Conservation (phyloP, 2,113 vertebrate genomes). For the Lipotes vexillifer region DNA sequence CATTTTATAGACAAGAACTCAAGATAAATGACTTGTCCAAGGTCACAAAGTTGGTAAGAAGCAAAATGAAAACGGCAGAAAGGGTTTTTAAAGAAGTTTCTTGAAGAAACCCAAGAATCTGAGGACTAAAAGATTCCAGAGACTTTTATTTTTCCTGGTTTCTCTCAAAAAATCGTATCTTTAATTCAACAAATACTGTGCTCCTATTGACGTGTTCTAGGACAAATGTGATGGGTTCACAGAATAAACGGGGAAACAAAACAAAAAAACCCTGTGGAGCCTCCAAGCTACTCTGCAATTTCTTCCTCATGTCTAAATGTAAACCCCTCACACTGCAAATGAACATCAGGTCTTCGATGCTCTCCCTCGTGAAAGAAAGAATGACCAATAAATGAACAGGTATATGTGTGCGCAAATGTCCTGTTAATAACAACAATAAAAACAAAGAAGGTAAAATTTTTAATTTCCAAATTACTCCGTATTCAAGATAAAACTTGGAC, state of each 20-base stretch:
- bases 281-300: neutral
- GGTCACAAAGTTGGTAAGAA: neutral
- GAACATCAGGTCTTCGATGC: neutral
- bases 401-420: neutral
- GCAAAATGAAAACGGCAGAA: neutral
- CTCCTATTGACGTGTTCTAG: neutral
- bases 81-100: neutral
- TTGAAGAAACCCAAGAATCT: neutral
- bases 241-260: neutral
- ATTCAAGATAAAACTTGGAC: constrained; percentile 4
- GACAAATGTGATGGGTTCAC: neutral
- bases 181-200: neutral
- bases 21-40: neutral
- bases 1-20: neutral
- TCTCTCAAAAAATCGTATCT: neutral
- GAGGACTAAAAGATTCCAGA: neutral
- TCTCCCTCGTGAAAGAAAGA: neutral
- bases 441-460: neutral
- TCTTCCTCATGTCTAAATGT: neutral
- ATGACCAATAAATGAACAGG: neutral
- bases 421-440: neutral
- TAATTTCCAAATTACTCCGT: neutral
- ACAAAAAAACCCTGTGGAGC: neutral
- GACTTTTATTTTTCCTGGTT: neutral
- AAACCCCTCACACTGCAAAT: neutral